Evolutionary conservation across 2,113 vertebrate genomes (phyloP).

Genomic region (Phylloscopus trochiloides): DNA sequence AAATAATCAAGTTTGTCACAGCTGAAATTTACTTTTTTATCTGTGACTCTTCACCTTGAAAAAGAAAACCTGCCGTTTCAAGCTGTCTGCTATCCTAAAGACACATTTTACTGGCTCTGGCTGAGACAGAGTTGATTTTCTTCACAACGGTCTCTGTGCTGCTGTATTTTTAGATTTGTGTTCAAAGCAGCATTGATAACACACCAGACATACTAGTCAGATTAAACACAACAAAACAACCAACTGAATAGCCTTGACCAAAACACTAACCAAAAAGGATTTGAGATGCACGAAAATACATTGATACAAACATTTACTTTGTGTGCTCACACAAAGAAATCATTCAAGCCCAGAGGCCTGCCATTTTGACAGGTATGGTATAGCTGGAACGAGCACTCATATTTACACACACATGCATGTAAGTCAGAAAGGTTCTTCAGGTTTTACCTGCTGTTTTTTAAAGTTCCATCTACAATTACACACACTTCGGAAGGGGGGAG

Average conservation of each 20-base stretch:
- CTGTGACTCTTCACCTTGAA: background rate
- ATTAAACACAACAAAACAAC: background rate
- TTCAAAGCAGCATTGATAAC: background rate
- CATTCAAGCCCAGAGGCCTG: background rate
- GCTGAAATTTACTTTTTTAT: background rate
- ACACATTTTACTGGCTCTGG: background rate
- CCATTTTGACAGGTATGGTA: background rate
- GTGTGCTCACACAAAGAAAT: background rate
- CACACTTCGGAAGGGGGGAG: background rate
- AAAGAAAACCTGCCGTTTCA: background rate
- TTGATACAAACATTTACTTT: background rate
- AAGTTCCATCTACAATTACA: background rate
- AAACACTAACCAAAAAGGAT: background rate
- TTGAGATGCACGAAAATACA: background rate
- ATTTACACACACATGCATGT: background rate
- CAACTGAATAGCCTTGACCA: background rate
- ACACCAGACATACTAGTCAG: background rate
- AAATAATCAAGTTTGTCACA: background rate
- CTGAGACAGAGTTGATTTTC: background rate
- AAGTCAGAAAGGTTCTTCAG: background rate
- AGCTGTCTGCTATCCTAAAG: background rate
- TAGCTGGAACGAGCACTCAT: background rate
- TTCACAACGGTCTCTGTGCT: background rate
- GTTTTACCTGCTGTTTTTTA: background rate
- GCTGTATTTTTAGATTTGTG: background rate